Base-by-base conservation (phyloP, 2,797 vertebrate species). In the Epinephelus awoara region DNA sequence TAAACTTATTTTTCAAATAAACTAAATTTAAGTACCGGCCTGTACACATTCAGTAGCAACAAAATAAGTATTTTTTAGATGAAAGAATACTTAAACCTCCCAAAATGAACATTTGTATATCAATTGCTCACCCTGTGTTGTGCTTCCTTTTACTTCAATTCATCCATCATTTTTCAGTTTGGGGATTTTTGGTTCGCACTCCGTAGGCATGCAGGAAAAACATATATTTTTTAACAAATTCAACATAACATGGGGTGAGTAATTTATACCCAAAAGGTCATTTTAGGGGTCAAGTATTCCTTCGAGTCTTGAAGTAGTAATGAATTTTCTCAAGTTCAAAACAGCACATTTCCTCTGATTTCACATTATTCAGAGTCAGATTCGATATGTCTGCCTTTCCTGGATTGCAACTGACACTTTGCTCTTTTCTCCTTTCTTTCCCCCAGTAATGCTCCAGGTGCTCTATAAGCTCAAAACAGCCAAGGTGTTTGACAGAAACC, bases 401-500 rank as follows among this genome's bases (percentile, higher is more conserved):
- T 10, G 19, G 15, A 64, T 38, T 67, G 42, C 21, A 55, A 49
- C 46, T 67, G 56, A 88, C 38, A 11, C 14, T 61, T 57, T 0
- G 23, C 17, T 58, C 6, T 65, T 27, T 40, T 34, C n/a, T 52
- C 4, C 18, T 10, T 23, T 49, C 18, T 29, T 71, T 64, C 42
- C 21, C 29, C 54, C 83, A 99, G 98, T 99, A 97, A 99, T 97
- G 44, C 95, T 99, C 87, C 98, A 99, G 96, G 97, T 99, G 86
- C 95, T 99, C 89, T 99, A 99, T 93, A 99, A 99, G 88, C 94
- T 99, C 85, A 99, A 99, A 96, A 99, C 98, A 72, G 97, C 98
- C 84, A 99, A 99, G 96, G 97, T 99, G 79, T 99, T 99, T 93
- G 98, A 99, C 95, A 98, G 98, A 87, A 96, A 96, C 75, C 94